Evolutionary conservation across 2,113 vertebrate genomes (phyloP), one percentile per base, ranked within the genome.

Genomic region (Albula goreensis): DNA sequence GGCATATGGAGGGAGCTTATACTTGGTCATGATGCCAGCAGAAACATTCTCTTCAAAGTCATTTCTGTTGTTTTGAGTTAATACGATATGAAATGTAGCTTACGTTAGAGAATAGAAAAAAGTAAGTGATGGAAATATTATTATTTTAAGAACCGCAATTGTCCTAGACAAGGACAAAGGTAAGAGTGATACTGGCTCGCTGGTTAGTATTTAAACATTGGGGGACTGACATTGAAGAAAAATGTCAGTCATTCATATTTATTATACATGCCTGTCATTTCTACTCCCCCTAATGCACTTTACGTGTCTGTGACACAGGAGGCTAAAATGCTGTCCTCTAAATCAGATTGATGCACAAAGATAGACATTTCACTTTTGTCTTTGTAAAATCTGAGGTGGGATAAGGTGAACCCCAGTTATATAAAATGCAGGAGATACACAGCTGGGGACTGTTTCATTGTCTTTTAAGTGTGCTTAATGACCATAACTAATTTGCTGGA

Each of bases 201-300:
- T 41, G 31, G 31, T 41, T 41, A 41, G 31, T 51, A 17, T 87
- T 81, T 86, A 22, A 85, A 25, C 13, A 51, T 74, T 84, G 60
- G 85, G 81, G 5, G 31, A 41, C 31, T 41, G 31, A 41, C 31
- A 41, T 66, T 81, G n/a, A 19, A 80, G 63, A 85, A 86, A 22
- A 3, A 81, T 66, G 87, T 90, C 86, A 53, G 88, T 89, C 89
- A 88, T 85, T 81, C 82, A 90, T 80, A 66, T 80, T 89, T 78
- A 85, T 85, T 81, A 85, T 77, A 89, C 86, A 13, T 3, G 25
- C 83, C 86, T 89, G 57, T 41, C 86, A 89, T 89, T 80, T 74
- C 19, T 74, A 9, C n/a, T 74, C 31, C 6, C 4, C 70, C 0
- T 70, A 70, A 70, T 70, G 63, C 63, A n/a, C 13, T 19, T 74